Base-by-base conservation (phyloP, 2,113 vertebrate species). In the Alexandromys fortis region DNA sequence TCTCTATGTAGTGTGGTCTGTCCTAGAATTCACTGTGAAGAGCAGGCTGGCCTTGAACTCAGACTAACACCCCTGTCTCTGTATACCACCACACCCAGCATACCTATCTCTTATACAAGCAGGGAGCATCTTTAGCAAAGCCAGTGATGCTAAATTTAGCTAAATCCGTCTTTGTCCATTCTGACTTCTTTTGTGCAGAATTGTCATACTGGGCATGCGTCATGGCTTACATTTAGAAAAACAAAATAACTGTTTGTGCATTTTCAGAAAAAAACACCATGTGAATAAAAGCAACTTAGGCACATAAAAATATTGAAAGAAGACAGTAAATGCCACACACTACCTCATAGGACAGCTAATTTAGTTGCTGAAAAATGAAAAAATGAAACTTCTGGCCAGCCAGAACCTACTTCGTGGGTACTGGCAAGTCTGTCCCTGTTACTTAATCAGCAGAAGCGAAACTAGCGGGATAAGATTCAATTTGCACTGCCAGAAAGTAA, bases 361-460 rank as follows among this genome's bases (percentile, higher is more conserved):
- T 89, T 68, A 58, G 76, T 91, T 81, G 68, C 65, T 65, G 5
- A 83, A 90, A 16, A 47, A 68, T 42, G 35, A 58, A 12, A 5
- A 89, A 38, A 87, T 90, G 68, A 76, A 88, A 49, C 38, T 78
- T 52, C 33, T 3, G 33, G 33, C 75, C 45, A 83, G 79, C 45
- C 30, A 42, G 92, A 8, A 65, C 35, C 76, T 63, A 28, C 38
- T 83, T 93, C 24, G 55, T n/a, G 30, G 86, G 67, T n/a, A 3
- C 11, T 61, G 58, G 14, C 42, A 77, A 55, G 58, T 82, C n/a
- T 35, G 26, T 58, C 68, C 47, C 30, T 72, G 22, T 55, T 86
- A 47, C 90, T 75, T 85, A 81, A 91, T 83, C 47, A 93, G 45
- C 81, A 67, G n/a, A 93, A 63, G 30, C 19, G 12, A 92, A 24